Evolutionary conservation across 23 tunicate genomes (phyloP), one percentile per base, ranked within the genome.

Genomic region (Halocynthia aurantium): DNA sequence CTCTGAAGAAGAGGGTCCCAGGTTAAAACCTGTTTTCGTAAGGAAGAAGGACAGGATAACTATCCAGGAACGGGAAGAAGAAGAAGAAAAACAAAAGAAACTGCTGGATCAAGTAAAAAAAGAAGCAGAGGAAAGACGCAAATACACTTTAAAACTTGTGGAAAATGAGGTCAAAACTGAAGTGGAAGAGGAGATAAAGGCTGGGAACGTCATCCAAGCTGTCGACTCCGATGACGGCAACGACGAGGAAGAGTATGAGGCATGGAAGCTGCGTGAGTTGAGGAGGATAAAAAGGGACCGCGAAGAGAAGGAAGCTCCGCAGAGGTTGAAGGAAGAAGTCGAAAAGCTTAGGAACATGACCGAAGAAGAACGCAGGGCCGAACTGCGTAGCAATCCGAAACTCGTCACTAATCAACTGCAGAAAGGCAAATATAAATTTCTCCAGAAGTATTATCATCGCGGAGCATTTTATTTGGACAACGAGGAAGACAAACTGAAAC

Each of bases 401-500:
- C 52, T 77, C 0, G 57, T 96, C 51, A 91, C 99, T 54, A 96
- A 96, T 77, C 82, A 85, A 62, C n/a, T 75, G 50, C 67, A 78
- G 31, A 96, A 96, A 72, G 99, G 99, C 52, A 96, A 96, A 82
- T 85, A 85, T 85, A 96, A 86, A 75, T 96, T 89, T 66, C 68
- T 96, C 49, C 96, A 90, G 83, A 96, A 96, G 71, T 96, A 96
- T 61, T 96, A 86, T 61, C 99, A 96, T 75, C 88, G 99, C 31
- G 99, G 99, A 54, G 99, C 99, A 17, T 96, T 96, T 76, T 96
- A 86, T 71, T 76, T 96, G 85, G 96, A 96, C 74, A 81, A 96
- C 58, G 92, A 96, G 50, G 99, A 96, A 50, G 74, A 82, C 8
- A 67, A 62, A 18, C 86, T 62, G 17, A 61, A 72, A 19, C 66